Conservation (phyloP, 2,113 vertebrate genomes). For the Eretmochelys imbricata region DNA sequence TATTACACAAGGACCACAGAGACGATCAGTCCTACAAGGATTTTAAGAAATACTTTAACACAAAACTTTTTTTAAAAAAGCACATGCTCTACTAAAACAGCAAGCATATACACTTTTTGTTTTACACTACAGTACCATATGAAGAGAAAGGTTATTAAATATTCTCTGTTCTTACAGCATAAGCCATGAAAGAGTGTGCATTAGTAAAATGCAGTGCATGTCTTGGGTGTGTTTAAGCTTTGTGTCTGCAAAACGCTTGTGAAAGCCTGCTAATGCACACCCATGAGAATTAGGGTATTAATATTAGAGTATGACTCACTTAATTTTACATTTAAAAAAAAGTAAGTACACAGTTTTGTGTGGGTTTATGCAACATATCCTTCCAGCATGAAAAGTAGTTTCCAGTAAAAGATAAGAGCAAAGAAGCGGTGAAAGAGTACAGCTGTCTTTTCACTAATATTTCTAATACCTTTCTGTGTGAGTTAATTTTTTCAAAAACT, state of each 20-base stretch:
- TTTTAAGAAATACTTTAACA: neutral
- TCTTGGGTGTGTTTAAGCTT: neutral
- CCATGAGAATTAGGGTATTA: neutral
- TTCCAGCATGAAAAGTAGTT: constrained; percentile 7
- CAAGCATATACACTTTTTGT: neutral
- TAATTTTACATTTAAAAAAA: constrained; percentile 25
- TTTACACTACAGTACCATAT: constrained; percentile 9
- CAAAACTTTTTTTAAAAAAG: neutral
- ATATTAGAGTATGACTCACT: neutral
- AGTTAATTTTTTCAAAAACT: neutral
- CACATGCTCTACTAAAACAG: neutral
- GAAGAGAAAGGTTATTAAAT: constrained; percentile 17
- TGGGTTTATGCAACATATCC: neutral
- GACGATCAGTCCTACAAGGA: neutral
- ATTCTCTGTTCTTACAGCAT: neutral
- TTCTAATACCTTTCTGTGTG: neutral
- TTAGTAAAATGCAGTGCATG: neutral
- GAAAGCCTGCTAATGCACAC: constrained; percentile 29
- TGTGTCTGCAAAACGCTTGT: neutral
- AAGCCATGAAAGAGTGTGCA: neutral
- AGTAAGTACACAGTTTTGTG: constrained; percentile 5
- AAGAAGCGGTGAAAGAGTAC: neutral
- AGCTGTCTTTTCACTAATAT: neutral
- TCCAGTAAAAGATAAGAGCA: neutral
- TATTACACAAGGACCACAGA: neutral